phyloP scores from a whole-genome alignment of 1,140 invertebrate genomes.

The Drosophila pallidifrons region DNA sequence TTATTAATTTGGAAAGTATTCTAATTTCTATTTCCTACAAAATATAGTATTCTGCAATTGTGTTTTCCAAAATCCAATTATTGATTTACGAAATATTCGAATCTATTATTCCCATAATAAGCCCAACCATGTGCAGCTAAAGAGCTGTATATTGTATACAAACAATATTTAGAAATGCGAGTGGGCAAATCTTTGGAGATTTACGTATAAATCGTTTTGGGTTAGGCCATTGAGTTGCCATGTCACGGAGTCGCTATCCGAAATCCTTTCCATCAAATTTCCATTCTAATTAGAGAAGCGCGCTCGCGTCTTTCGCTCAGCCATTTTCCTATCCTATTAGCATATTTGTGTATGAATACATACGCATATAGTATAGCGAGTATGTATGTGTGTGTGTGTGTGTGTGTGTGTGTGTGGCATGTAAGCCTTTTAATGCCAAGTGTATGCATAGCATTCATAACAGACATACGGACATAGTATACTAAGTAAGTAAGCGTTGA shows the following conservation, averaged over 20 bases:
- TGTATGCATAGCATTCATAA: constrained; percentile 8
- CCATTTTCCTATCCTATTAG: constrained; percentile 48
- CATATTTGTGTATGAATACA: constrained; percentile 53
- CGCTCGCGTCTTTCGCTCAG: constrained; percentile 26
- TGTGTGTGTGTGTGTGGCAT: too few relatives aligned
- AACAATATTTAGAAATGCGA: too few relatives aligned
- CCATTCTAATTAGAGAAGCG: constrained; percentile 69
- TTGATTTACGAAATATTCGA: too few relatives aligned
- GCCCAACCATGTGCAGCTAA: too few relatives aligned
- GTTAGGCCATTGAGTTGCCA: constrained; percentile 42
- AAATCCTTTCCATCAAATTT: constrained; percentile 69
- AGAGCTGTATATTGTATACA: too few relatives aligned
- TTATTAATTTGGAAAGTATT: too few relatives aligned
- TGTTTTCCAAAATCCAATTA: too few relatives aligned
- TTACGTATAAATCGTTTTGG: constrained; percentile 19
- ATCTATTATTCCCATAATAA: too few relatives aligned
- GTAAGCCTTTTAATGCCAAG: constrained; percentile 1
- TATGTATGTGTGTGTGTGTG: background rate
- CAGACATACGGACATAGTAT: constrained; percentile 17
- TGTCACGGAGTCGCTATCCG: constrained; percentile 58
- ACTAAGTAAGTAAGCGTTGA: too few relatives aligned
- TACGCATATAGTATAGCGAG: background rate
- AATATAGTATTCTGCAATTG: too few relatives aligned
- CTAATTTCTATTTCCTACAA: too few relatives aligned
- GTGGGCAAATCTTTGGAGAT: background rate